Evolutionary conservation across 2,113 vertebrate genomes (phyloP).

Genomic region (Bungarus multicinctus): DNA sequence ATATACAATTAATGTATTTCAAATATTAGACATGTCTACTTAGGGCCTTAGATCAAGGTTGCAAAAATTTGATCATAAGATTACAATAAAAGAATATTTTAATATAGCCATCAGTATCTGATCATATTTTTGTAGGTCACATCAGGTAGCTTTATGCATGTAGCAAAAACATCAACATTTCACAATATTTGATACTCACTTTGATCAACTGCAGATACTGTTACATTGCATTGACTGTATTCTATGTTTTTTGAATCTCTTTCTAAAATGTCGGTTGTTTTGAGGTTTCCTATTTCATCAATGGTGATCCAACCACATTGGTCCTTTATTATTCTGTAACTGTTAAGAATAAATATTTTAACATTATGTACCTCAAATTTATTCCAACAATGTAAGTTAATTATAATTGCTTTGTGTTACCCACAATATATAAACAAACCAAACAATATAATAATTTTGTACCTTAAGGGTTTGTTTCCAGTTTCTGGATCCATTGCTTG

Average conservation of each 20-base stretch:
- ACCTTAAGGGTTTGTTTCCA: conserved; percentile 79
- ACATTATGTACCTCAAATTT: not conserved
- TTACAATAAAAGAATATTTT: not conserved
- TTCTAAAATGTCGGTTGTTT: conserved; percentile 76
- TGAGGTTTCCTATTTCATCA: conserved; percentile 74
- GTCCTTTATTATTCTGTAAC: conserved; percentile 79
- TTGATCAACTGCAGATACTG: conserved; percentile 68
- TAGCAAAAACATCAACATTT: not conserved
- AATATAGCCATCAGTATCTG: not conserved
- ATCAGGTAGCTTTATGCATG: not conserved
- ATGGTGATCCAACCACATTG: conserved; percentile 80
- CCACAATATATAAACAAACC: not conserved
- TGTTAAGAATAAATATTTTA: conserved; percentile 54
- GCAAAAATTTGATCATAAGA: not conserved
- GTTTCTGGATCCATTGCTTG: conserved; percentile 82
- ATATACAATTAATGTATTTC: not conserved
- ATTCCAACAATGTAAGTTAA: not conserved
- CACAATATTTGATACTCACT: conserved; percentile 64
- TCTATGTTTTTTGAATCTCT: conserved; percentile 77
- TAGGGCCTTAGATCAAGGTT: not conserved
- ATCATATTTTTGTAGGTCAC: not conserved
- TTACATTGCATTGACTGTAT: conserved; percentile 71
- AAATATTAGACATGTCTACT: not conserved
- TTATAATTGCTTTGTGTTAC: not conserved
- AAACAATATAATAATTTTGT: conserved; percentile 10